Conservation (phyloP, 2,888 invertebrate genomes). For the Acleris holmiana region DNA sequence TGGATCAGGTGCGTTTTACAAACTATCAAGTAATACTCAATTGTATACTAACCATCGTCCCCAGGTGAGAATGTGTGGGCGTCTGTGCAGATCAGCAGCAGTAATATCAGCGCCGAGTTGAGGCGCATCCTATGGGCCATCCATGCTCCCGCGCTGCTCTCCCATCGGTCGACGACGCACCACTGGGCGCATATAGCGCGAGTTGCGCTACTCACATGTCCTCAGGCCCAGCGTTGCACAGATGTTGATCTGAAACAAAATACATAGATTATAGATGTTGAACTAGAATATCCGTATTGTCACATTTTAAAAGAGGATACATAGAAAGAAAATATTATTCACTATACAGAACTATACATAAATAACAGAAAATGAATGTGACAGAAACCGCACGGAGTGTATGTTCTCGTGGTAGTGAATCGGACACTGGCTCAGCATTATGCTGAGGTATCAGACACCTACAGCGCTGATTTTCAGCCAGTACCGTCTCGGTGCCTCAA, state of each 20-base stretch:
- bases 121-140: constrained; percentile 82
- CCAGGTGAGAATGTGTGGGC: constrained; percentile 71
- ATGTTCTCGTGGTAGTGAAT: too few species aligned
- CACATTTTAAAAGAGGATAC: too few species aligned
- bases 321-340: too few species aligned
- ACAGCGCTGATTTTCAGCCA: too few species aligned
- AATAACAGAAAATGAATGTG: too few species aligned
- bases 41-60: constrained; percentile 64
- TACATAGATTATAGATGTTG: not conserved
- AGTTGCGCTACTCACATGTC: constrained; percentile 11
- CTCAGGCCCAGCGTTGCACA: constrained; percentile 1
- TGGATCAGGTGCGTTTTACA: too few species aligned
- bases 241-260: constrained; percentile 11
- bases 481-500: too few species aligned
- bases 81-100: constrained; percentile 65
- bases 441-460: too few species aligned
- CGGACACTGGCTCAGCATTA: too few species aligned
- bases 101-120: constrained; percentile 69
- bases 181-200: constrained; percentile 28
- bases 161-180: constrained; percentile 58
- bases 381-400: too few species aligned
- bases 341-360: too few species aligned
- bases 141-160: constrained; percentile 71
- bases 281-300: not conserved
- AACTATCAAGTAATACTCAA: too few species aligned